Percentiles rank a stretch among this genome's conserved stretches.
Conservation (phyloP, 2,888 invertebrate species). For the Onthophagus sagittarius region DNA sequence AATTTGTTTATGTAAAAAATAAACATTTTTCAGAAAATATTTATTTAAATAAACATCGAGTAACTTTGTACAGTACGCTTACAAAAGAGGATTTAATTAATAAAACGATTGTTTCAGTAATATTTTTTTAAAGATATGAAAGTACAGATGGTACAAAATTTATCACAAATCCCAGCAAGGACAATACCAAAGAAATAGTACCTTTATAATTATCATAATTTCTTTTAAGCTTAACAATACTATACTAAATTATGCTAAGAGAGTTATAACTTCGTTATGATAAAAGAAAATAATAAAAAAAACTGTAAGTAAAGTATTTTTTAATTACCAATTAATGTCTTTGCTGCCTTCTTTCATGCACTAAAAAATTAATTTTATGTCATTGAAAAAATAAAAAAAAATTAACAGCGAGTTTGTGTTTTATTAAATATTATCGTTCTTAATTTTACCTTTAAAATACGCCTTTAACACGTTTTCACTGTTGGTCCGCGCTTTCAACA, state of each 20-base stretch:
- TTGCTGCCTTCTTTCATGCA: neutral
- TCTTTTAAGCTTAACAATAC: neutral
- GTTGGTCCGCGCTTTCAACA: slow-evolving; percentile 70
- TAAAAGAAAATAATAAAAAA: neutral
- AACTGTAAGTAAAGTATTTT: neutral
- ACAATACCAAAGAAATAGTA: neutral
- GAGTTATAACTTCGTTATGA: neutral
- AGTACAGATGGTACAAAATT: neutral
- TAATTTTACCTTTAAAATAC: neutral
- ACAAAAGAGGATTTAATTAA: neutral
- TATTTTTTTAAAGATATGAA: neutral
- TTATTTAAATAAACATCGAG: neutral
- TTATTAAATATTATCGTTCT: neutral
- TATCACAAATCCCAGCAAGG: neutral
- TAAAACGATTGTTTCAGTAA: neutral
- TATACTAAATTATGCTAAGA: neutral
- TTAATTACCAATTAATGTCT: no score
- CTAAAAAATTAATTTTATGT: neutral
- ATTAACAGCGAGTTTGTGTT: neutral
- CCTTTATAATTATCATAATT: neutral
- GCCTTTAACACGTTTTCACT: slow-evolving; percentile 35
- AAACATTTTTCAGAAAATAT: neutral
- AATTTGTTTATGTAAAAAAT: neutral
- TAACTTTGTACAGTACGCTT: neutral
- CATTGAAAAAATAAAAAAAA: neutral